Conservation (phyloP, 2,888 invertebrate genomes). For the Pseudoips prasinana region DNA sequence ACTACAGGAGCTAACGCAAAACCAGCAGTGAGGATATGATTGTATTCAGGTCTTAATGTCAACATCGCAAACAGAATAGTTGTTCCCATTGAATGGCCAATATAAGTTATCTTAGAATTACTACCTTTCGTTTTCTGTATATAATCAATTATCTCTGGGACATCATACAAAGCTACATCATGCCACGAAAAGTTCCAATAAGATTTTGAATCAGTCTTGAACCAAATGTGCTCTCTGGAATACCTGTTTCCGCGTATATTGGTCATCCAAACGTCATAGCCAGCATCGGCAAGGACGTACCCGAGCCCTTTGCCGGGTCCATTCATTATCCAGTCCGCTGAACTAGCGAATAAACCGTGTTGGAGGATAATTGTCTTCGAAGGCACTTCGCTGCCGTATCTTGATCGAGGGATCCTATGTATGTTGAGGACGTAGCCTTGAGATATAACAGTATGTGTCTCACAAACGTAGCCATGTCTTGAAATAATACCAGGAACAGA, state of each 20-base stretch:
- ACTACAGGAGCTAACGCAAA: constrained; percentile 87
- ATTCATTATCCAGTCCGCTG: constrained; percentile 89
- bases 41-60: constrained; percentile 85
- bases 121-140: constrained; percentile 55
- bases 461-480: constrained; percentile 85
- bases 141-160: constrained; percentile 92
- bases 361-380: constrained; percentile 84
- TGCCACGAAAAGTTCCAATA: constrained; percentile 93
- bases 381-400: constrained; percentile 45
- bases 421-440: constrained; percentile 91
- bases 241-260: constrained; percentile 92
- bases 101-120: constrained; percentile 80
- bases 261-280: constrained; percentile 91
- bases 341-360: constrained; percentile 90
- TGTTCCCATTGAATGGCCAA: constrained; percentile 96
- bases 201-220: constrained; percentile 77
- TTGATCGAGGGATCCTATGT: constrained; percentile 88
- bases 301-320: constrained; percentile 85
- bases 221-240: constrained; percentile 83
- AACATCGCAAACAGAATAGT: constrained; percentile 88
- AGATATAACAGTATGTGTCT: constrained; percentile 87
- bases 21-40: constrained; percentile 83
- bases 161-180: constrained; percentile 92
- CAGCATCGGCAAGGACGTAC: constrained; percentile 85
- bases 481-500: constrained; percentile 62